Conservation (phyloP, 2,797 vertebrate genomes). For the Phrynocephalus guinanensis region DNA sequence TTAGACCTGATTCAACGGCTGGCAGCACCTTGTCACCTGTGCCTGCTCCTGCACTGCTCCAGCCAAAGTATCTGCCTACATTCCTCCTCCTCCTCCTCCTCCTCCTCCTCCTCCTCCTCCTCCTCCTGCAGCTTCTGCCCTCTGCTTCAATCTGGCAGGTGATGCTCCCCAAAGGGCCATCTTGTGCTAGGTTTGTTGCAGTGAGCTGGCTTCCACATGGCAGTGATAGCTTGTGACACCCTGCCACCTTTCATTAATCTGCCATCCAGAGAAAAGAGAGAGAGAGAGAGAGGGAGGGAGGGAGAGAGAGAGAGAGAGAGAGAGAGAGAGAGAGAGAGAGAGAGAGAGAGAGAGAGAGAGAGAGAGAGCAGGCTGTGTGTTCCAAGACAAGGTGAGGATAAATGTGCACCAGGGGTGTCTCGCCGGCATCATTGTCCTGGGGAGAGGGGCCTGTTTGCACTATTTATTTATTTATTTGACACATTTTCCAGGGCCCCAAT, state of each 20-base stretch:
- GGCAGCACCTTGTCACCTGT: not conserved
- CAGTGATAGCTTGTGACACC: not conserved
- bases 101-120: not conserved
- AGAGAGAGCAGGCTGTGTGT: rapidly evolving
- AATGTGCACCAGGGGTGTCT: not conserved
- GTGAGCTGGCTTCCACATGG: rapidly evolving
- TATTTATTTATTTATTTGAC: too few species aligned
- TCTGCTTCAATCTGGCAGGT: rapidly evolving
- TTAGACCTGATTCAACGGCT: not conserved
- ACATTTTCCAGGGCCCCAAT: not conserved
- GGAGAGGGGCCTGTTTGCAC: too few species aligned
- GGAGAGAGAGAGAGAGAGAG: too few species aligned
- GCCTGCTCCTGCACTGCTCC: not conserved
- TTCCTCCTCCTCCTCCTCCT: not conserved
- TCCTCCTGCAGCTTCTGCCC: too few species aligned
- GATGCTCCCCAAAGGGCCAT: not conserved
- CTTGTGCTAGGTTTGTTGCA: not conserved
- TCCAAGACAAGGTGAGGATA: not conserved
- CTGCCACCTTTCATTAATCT: not conserved
- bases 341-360: too few species aligned
- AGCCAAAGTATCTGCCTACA: not conserved
- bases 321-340: too few species aligned
- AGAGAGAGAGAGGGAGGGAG: too few species aligned
- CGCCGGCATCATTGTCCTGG: too few species aligned
- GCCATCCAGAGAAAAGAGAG: rapidly evolving